Evolutionary conservation across 2,888 invertebrate genomes (phyloP), one percentile per base, ranked within the genome.

Genomic region (Ophion ellenae): DNA sequence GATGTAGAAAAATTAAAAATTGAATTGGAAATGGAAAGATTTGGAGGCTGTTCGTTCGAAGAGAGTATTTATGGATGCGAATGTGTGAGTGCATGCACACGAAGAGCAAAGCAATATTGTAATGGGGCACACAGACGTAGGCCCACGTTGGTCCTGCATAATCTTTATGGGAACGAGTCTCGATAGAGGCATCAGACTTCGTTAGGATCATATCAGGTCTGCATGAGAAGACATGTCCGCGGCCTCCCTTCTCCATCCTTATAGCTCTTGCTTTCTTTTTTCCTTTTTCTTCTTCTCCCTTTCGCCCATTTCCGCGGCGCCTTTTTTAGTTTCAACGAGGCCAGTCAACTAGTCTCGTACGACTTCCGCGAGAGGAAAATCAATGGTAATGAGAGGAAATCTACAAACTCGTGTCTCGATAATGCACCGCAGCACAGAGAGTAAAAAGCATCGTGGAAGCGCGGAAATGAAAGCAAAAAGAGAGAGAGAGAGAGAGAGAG

Each of bases 141-240:
- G 71, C 86, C 88, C 89, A 89, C 88, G 89, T 89, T 87, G 87
- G n/a, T n/a, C 87, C 67, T 74, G 57, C 71, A 80, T 80, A 87
- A 88, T 88, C 89, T 89, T 89, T 89, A 89, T 89, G 79, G 86
- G 81, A 84, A 83, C 87, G 81, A 81, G 76, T 73, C 84, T 85
- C 82, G 87, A 89, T 88, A 87, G 86, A 84, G 86, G 85, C 86
- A 82, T 84, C 86, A 84, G 86, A 84, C 86, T 87, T 87, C 83
- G 87, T 88, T 89, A 87, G 86, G 76, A 80, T 87, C 79, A 77
- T 85, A 84, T 88, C 84, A 69, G 69, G 64, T 64, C 59, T 14
- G 36, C 24, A 81, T 71, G 69, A 70, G 81, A 53, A 53, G 69
- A 76, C 36, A 73, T 67, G 11, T 67, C 40, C 36, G 3, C 57